Conservation (phyloP, 2,113 vertebrate species). For the Neoarius graeffei region DNA sequence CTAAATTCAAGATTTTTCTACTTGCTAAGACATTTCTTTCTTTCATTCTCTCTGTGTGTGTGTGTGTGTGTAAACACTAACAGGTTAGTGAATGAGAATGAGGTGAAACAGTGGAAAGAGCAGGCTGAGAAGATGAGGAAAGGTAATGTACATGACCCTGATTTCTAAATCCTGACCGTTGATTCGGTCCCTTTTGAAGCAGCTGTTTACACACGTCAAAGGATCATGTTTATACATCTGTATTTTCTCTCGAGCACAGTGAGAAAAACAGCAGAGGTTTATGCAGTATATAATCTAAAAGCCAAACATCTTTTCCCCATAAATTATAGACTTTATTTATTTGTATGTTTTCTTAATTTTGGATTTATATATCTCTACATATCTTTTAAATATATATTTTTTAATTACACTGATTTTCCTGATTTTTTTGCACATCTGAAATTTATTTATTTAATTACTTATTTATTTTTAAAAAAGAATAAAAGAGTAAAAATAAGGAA, state of each 20-base stretch:
- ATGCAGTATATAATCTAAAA: not conserved
- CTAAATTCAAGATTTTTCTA: not conserved
- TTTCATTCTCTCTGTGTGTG: not conserved
- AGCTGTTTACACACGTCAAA: not conserved
- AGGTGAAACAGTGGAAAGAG: slow-evolving; percentile 99
- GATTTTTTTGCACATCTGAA: no score
- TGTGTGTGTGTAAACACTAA: not conserved
- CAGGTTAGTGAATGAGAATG: slow-evolving; percentile 98
- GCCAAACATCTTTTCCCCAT: not conserved
- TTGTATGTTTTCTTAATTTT: no score
- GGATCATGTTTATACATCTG: not conserved
- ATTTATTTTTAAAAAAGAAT: no score
- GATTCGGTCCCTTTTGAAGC: not conserved
- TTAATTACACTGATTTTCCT: no score
- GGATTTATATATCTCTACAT: no score
- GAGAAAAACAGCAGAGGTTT: not conserved
- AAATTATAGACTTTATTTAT: not conserved
- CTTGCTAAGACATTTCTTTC: not conserved
- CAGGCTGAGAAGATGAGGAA: slow-evolving; percentile 99
- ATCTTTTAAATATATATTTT: no score
- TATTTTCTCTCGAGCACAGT: not conserved
- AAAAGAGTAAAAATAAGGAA: no score
- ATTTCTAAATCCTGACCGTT: not conserved
- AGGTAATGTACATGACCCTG: slow-evolving; percentile 67
- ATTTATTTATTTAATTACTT: no score